These are phyloP conservation scores for Achroia grisella DNA, from an alignment of 1,140 invertebrate genomes.

Conservation along the genomic window DNA sequence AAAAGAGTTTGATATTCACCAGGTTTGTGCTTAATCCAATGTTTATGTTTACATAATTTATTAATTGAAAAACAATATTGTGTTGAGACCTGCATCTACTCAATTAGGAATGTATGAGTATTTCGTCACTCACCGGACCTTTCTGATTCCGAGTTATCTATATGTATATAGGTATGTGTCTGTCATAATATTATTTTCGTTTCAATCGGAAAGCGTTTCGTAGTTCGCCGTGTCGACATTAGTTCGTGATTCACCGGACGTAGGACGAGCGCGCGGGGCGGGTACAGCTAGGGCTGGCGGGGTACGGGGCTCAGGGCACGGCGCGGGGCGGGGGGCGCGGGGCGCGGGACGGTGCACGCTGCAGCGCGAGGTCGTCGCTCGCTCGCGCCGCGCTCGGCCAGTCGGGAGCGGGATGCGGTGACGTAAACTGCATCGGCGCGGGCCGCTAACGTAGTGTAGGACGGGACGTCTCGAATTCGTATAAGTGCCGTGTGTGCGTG, in stretches of 20 bases:
- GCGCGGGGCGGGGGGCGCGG: conserved; percentile 34
- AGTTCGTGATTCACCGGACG: conserved; percentile 66
- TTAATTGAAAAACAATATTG: too few relatives aligned
- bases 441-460: conserved; percentile 68
- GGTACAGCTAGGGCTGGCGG: conserved; percentile 23
- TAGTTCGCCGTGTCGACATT: conserved; percentile 37
- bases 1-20: too few relatives aligned
- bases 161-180: too few relatives aligned
- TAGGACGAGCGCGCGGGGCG: conserved; percentile 43
- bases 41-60: too few relatives aligned
- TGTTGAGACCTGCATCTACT: too few relatives aligned
- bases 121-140: too few relatives aligned
- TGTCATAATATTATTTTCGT: too few relatives aligned
- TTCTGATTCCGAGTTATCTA: too few relatives aligned
- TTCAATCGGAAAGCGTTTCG: conserved; percentile 6
- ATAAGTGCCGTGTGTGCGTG: conserved; percentile 54
- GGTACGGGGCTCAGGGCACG: conserved; percentile 25
- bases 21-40: too few relatives aligned
- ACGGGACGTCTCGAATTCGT: conserved; percentile 61
- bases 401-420: conserved; percentile 72
- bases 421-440: conserved; percentile 70
- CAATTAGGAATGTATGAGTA: too few relatives aligned
- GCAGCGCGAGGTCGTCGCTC: conserved; percentile 69
- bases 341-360: conserved; percentile 59
- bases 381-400: conserved; percentile 54